Evolutionary conservation across 1,140 invertebrate species (phyloP), one percentile per base, ranked within the genome.

Genomic region (Drosophila mayri): DNA sequence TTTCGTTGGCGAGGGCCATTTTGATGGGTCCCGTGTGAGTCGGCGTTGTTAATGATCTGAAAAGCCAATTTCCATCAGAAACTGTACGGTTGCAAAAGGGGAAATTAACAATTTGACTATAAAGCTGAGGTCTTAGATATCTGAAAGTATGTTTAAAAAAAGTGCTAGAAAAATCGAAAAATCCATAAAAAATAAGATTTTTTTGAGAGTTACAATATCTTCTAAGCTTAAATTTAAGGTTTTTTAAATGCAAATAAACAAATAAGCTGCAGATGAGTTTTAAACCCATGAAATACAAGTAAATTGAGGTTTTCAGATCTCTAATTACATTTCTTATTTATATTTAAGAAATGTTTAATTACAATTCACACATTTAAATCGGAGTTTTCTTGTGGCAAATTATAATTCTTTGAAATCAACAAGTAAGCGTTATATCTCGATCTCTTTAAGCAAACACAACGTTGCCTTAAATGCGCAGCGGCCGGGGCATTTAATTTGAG

Each of bases 1-100:
- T 55, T 44, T 70, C 38, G 43, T 32, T 70, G 52, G 66, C 63
- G 54, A 49, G 37, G 37, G 44, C 66, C 66, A 68, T 68, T 68
- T 68, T 68, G 68, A 71, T 16, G 64, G 66, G 8, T 20, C 20
- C 20, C 44, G 41, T 32, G 60, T 35, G 35, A 57, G 70, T 73
- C 58, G 68, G 68, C 70, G 67, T 72, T 72, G 64, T 71, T 68
- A 68, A 71, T 71, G 54, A 72, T 73, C 54, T 28, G 14, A 73
- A 72, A 50, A 72, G 37, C 28, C 16, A 40, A 59, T 59, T 72
- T 72, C 37, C 20, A 72, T 11, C 16, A 37, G 30, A 14, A 72
- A 60, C 44, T 72, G 37, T 72, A 71, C 28, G n/a, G 6, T 4
- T 14, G 7, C 2, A 1, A 12, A 28, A 28, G 25, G n/a, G 20